Base-by-base conservation (phyloP, 2,888 invertebrate species). In the Rhaphigaster nebulosa region DNA sequence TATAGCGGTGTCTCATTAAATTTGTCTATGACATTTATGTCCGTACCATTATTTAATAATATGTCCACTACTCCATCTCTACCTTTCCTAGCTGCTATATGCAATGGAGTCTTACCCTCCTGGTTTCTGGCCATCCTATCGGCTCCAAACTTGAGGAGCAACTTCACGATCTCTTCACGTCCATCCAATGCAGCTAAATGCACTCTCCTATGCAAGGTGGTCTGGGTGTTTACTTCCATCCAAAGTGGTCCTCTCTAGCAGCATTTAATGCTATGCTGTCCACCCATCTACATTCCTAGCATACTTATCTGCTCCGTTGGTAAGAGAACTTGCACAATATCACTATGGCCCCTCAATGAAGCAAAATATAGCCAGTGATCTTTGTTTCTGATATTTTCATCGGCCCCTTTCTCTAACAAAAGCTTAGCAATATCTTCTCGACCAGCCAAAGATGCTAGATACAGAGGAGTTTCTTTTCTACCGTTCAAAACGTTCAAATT, bases 81-180 rank as follows among this genome's bases (percentile, higher is more conserved):
- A 26, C 84, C 84, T n/a, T 84, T 41, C 13, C 45, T 41, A 45
- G 84, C 84, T 84, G 84, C 84, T 84, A 84, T 50, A 23, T 84
- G 84, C 45, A 84, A n/a, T 26, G 84, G 45, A 2, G 84, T 84
- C 84, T 50, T 45, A 18, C 45, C 84, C 5, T 84, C n/a, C 41
- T 26, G n/a, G 45, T 41, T 84, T 12, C n/a, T 84, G 45, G 45
- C 26, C 26, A n/a, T 45, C 41, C 45, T 26, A 84, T 84, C 84
- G 4, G 84, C 84, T 45, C 84, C 84, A n/a, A 13, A 45, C 84
- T 23, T 84, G 4, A 84, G 15, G 2, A 84, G 84, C 10, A 45
- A 26, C 84, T 84, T 84, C 15, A 84, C 84, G 4, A 84, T 15
- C 1, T 84, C 84, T 84, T 84, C 84, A 45, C 45, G 84, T 5